Percentiles rank a stretch among this genome's conserved stretches.
phyloP scores from a whole-genome alignment of 2,888 invertebrate species.

The Meloe dianella region DNA sequence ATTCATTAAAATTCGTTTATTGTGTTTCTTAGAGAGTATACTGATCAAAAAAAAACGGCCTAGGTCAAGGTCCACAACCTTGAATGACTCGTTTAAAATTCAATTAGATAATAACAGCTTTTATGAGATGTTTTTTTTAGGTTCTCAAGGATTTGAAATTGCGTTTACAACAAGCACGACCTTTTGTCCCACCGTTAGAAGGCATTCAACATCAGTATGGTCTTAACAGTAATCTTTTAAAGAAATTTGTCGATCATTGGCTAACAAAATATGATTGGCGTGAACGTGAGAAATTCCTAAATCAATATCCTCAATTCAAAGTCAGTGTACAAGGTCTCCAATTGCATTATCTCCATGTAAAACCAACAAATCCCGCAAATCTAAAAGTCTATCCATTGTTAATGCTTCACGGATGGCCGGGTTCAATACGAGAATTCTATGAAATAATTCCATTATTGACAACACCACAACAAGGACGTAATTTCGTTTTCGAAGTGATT shows the following conservation, averaged over 20 bases:
- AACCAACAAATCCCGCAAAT: conserved; percentile 56
- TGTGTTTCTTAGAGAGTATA: too few species aligned
- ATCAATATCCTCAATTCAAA: conserved; percentile 71
- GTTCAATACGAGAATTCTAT: conserved; percentile 80
- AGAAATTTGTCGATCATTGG: conserved; percentile 79
- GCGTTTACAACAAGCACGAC: background rate
- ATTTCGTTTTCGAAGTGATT: conserved; percentile 71
- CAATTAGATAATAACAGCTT: background rate
- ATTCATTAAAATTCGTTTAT: too few species aligned
- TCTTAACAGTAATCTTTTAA: conserved; percentile 62
- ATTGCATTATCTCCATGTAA: conserved; percentile 72
- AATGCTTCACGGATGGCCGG: conserved; percentile 86
- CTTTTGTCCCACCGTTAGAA: background rate
- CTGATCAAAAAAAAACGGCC: background rate
- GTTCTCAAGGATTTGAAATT: conserved; percentile 2
- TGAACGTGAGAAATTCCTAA: conserved; percentile 66
- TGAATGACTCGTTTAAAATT: background rate
- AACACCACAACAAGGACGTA: conserved; percentile 59
- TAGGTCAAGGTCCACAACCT: background rate
- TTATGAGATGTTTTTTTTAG: background rate
- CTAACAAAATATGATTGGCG: conserved; percentile 72
- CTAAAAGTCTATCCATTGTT: conserved; percentile 67
- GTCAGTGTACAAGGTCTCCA: conserved; percentile 74
- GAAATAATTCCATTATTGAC: conserved; percentile 67
- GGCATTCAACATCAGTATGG: background rate